Evolutionary conservation across 2,888 invertebrate genomes (phyloP).

Genomic region (Vesta saturnalis): DNA sequence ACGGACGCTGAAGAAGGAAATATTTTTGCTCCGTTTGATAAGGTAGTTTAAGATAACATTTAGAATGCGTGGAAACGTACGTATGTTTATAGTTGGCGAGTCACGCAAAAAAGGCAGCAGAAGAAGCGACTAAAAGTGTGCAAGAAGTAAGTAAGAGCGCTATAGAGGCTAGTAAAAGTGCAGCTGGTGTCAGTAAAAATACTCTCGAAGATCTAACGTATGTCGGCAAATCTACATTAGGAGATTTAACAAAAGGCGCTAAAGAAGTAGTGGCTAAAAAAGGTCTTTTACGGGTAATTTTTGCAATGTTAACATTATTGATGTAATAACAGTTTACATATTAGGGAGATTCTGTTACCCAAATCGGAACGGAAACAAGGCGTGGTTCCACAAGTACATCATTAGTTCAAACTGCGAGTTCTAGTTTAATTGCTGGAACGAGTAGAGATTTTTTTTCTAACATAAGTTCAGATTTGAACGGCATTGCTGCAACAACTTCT

Average conservation of each 20-base stretch:
- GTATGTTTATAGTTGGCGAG: constrained; percentile 73
- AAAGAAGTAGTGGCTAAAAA: constrained; percentile 89
- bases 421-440: constrained; percentile 70
- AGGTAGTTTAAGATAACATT: constrained; percentile 67
- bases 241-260: constrained; percentile 90
- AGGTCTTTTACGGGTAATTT: constrained; percentile 78
- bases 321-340: not conserved
- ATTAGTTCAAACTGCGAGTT: constrained; percentile 70
- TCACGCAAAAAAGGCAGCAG: constrained; percentile 89
- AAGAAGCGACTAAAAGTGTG: constrained; percentile 81
- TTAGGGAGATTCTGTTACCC: constrained; percentile 57
- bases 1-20: constrained; percentile 78
- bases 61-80: constrained; percentile 16
- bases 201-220: constrained; percentile 89
- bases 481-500: constrained; percentile 90
- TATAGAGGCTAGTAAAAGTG: constrained; percentile 86
- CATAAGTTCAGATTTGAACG: constrained; percentile 92
- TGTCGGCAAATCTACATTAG: constrained; percentile 89
- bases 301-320: not conserved
- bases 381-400: constrained; percentile 70
- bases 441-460: constrained; percentile 88
- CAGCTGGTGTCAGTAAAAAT: constrained; percentile 87
- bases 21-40: constrained; percentile 82
- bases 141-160: constrained; percentile 88
- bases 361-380: constrained; percentile 58